Evolutionary conservation across 2,797 vertebrate genomes (phyloP).

Genomic region (Poeciliopsis presidionis): DNA sequence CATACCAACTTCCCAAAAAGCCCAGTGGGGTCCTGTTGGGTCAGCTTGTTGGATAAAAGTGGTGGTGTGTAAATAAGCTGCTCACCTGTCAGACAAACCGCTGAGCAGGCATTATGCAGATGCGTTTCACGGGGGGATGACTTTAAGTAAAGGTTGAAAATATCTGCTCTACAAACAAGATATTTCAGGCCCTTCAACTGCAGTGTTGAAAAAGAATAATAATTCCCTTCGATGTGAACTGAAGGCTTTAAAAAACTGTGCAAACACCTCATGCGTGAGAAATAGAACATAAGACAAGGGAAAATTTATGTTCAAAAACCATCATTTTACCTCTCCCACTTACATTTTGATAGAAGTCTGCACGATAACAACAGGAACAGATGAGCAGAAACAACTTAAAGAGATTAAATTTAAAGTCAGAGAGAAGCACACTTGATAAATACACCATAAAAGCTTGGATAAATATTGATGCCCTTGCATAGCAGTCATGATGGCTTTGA

Average conservation of each 20-base stretch:
- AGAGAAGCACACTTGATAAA: neutral
- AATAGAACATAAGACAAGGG: neutral
- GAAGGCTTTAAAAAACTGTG: neutral
- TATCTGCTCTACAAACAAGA: conserved; percentile 2
- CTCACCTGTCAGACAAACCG: neutral
- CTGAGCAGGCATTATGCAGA: conserved; percentile 8
- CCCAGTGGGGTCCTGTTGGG: neutral
- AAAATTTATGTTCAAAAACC: neutral
- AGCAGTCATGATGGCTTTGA: neutral
- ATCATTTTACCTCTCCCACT: too few relatives aligned
- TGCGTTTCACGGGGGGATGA: neutral
- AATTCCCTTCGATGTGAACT: conserved; percentile 1
- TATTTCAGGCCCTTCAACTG: neutral
- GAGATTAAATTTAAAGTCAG: neutral
- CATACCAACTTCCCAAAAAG: neutral
- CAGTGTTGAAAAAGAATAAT: neutral
- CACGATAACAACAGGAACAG: neutral
- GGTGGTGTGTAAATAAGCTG: neutral
- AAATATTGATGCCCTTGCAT: neutral
- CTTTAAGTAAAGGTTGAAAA: conserved; percentile 11
- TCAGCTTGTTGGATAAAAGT: conserved; percentile 1
- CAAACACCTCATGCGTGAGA: neutral
- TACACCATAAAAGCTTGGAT: neutral
- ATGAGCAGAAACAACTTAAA: neutral
- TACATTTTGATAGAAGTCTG: neutral